Conservation (phyloP, 2,888 invertebrate species). For the Eulithis testata region DNA sequence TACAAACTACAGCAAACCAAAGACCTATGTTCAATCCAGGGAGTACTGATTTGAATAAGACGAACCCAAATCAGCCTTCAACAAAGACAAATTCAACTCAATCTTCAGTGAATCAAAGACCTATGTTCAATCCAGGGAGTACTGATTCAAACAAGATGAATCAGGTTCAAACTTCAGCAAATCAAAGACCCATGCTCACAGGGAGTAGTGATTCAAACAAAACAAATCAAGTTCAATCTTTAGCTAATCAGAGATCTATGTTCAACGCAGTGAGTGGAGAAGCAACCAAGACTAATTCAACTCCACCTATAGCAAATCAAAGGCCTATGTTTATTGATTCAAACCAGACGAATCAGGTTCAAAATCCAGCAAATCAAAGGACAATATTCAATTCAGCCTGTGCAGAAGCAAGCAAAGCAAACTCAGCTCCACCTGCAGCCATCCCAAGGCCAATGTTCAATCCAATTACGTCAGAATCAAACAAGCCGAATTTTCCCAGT, state of each 20-base stretch:
- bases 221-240: slow-evolving; percentile 40
- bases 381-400: slow-evolving; percentile 10
- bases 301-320: slow-evolving; percentile 9
- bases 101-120: not conserved
- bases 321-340: slow-evolving; percentile 19
- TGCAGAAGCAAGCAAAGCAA: slow-evolving; percentile 48
- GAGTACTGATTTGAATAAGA: slow-evolving; percentile 46
- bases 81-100: slow-evolving; percentile 45
- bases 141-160: slow-evolving; percentile 51
- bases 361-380: not conserved
- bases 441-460: slow-evolving; percentile 6
- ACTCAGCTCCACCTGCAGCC: not conserved
- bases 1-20: slow-evolving; percentile 8
- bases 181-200: slow-evolving; percentile 9
- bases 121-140: slow-evolving; percentile 4
- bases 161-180: slow-evolving; percentile 13
- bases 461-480: slow-evolving; percentile 40
- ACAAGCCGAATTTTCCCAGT: slow-evolving; percentile 56
- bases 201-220: slow-evolving; percentile 46
- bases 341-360: slow-evolving; percentile 51
- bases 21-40: slow-evolving; percentile 4
- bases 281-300: slow-evolving; percentile 51
- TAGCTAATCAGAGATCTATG: not conserved
- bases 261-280: slow-evolving; percentile 18
- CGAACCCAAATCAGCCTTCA: slow-evolving; percentile 39